Evolutionary conservation across 2,113 vertebrate genomes (phyloP), one percentile per base, ranked within the genome.

Genomic region (Sisor rabdophorus): DNA sequence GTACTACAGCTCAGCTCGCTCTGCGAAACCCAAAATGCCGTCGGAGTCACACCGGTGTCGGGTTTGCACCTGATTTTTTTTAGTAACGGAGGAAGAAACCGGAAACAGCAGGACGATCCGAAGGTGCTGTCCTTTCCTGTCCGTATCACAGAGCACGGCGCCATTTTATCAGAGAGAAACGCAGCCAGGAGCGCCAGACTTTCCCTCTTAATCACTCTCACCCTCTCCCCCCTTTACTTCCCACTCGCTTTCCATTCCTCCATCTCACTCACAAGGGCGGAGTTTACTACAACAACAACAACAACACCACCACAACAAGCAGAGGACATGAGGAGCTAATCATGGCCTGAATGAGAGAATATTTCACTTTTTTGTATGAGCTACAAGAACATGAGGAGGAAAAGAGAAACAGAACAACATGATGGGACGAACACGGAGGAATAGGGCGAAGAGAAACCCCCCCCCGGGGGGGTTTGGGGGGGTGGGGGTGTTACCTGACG

Each of bases 141-240:
- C 83, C 87, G 87, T 83, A 26, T 30, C 84, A 71, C 83, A 85
- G 85, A 86, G 30, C 47, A 81, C 77, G 91, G 87, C 82, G 85
- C 91, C 90, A 93, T 93, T 93, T 94, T 91, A 92, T 91, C 90
- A 89, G 84, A 88, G 69, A 92, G 91, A 92, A 90, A 81, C 7
- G 72, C 67, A 88, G 92, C 92, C 89, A 92, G 88, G 84, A 91
- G 88, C 84, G 73, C 81, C 84, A 89, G 64, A 85, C 83, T 80
- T 69, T 69, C 65, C 40, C 40, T 44, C 9, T 44, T 44, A 44
- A 44, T 69, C 82, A 73, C 80, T 81, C 68, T 80, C 47, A 55
- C 48, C 71, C 74, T 72, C 32, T 55, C 79, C 65, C 67, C 4
- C n/a, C 80, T 26, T 26, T 7, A 44, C 40, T 10, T n/a, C 75